phyloP scores from a whole-genome alignment of 2,797 vertebrate species.

The Pangasius larnaudii region DNA sequence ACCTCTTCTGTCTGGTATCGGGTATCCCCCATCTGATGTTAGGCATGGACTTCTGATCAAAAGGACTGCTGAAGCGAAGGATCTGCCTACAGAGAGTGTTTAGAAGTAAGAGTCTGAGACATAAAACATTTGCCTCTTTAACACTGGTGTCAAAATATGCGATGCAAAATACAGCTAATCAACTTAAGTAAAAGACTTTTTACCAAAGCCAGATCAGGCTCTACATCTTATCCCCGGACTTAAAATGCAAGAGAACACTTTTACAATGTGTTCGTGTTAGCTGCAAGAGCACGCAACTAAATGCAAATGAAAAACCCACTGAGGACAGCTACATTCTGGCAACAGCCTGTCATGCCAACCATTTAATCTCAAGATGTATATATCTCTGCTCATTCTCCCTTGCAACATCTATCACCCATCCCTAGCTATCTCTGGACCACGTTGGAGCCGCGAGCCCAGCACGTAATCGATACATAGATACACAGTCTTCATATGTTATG shows the following conservation, averaged over 20 bases:
- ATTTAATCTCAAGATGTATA: constrained; percentile 49
- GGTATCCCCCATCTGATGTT: constrained; percentile 73
- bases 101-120: constrained; percentile 42
- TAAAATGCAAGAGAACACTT: not conserved
- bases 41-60: constrained; percentile 77
- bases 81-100: constrained; percentile 58
- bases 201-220: constrained; percentile 7
- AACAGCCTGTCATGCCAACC: constrained; percentile 28
- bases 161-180: constrained; percentile 27
- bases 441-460: constrained; percentile 73
- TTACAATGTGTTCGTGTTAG: not conserved
- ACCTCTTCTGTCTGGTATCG: constrained; percentile 73
- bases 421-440: constrained; percentile 80
- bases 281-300: not conserved
- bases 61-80: constrained; percentile 64
- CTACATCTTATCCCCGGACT: not conserved
- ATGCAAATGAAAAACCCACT: not conserved
- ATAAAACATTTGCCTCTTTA: constrained; percentile 50
- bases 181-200: constrained; percentile 35
- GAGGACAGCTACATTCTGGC: constrained; percentile 17
- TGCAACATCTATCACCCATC: constrained; percentile 80
- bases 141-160: constrained; percentile 14
- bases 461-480: constrained; percentile 82
- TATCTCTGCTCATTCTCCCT: constrained; percentile 43
- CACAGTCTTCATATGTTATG: constrained; percentile 77